Conservation (phyloP, 2,888 invertebrate genomes). For the Dolichomitus sp. region DNA sequence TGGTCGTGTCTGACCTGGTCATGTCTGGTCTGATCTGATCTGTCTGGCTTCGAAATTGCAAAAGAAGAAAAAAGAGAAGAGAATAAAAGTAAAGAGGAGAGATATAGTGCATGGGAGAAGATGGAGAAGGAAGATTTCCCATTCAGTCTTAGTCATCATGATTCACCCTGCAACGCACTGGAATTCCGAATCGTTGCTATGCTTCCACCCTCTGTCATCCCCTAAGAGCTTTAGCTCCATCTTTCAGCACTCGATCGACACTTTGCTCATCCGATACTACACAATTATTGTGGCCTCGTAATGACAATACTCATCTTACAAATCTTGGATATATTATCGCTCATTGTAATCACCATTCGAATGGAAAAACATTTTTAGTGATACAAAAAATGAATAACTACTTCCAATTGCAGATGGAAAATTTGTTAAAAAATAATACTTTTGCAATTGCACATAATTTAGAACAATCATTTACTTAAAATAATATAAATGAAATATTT, state of each 20-base stretch:
- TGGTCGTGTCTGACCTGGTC: no score
- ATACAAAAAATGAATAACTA: no score
- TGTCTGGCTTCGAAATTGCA: background rate
- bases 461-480: no score
- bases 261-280: background rate
- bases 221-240: background rate
- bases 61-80: constrained; percentile 7
- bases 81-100: background rate
- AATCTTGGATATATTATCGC: background rate
- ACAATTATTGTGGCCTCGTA: background rate
- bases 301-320: background rate
- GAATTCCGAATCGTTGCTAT: constrained; percentile 46
- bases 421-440: no score
- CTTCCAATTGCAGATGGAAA: no score
- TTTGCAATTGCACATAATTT: no score
- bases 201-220: constrained; percentile 22
- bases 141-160: constrained; percentile 63
- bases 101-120: background rate
- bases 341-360: no score
- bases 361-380: no score
- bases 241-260: constrained; percentile 5
- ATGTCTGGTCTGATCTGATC: no score
- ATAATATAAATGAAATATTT: no score
- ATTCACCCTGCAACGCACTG: constrained; percentile 54
- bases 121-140: constrained; percentile 26